Conservation (phyloP, 2,113 vertebrate genomes). For the Lepus europaeus region DNA sequence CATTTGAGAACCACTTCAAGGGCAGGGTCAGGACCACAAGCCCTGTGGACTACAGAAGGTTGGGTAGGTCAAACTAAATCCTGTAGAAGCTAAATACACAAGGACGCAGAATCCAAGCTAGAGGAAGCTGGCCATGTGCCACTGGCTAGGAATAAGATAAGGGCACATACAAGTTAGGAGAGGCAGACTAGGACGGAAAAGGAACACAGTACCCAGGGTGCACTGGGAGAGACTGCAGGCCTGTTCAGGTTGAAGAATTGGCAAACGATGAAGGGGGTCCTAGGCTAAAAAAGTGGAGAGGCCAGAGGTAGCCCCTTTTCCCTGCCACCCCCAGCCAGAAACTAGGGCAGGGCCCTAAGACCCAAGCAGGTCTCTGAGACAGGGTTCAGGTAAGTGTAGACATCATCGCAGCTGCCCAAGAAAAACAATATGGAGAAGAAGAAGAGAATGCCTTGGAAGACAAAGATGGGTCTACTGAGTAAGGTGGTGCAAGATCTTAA, state of each 20-base stretch:
- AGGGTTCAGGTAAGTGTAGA: not conserved
- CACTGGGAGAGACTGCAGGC: not conserved
- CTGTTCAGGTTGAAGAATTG: not conserved
- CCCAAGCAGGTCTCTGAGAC: not conserved
- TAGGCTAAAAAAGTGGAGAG: not conserved
- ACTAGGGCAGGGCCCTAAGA: not conserved
- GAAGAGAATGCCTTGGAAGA: not conserved
- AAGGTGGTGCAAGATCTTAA: not conserved
- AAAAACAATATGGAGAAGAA: not conserved
- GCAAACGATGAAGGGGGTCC: not conserved
- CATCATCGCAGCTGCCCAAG: not conserved
- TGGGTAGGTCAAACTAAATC: not conserved
- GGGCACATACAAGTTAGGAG: not conserved
- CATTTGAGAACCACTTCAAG: not conserved
- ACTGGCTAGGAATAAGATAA: not conserved
- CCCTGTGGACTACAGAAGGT: not conserved
- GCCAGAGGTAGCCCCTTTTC: not conserved
- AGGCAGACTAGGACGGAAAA: not conserved
- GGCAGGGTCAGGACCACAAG: not conserved
- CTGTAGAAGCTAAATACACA: not conserved
- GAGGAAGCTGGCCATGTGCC: not conserved
- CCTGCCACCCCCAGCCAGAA: not conserved
- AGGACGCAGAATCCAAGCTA: not conserved
- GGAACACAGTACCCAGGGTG: not conserved
- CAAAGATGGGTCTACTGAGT: not conserved